These are phyloP conservation scores for Sarcoramphus papa DNA, from an alignment of 2,797 vertebrate species.

Conservation along the genomic window DNA sequence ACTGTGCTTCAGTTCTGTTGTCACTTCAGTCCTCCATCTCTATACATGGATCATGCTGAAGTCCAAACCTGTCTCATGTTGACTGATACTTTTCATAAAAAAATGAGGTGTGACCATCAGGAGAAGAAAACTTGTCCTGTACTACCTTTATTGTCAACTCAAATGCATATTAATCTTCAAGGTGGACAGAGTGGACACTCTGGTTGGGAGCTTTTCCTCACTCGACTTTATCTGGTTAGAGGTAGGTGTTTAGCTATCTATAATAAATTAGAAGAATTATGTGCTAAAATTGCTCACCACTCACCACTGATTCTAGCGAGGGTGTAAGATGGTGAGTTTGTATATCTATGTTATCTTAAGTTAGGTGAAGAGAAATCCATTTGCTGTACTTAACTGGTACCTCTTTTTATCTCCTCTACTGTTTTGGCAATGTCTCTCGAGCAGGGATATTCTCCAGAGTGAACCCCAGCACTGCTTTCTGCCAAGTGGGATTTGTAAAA, in stretches of 20 bases:
- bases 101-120: neutral
- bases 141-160: neutral
- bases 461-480: neutral
- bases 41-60: neutral
- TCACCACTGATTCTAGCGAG: neutral
- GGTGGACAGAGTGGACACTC: fast-evolving
- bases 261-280: neutral
- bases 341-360: fast-evolving
- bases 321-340: neutral
- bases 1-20: neutral
- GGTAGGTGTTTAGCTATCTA: fast-evolving
- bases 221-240: neutral
- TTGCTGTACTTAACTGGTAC: neutral
- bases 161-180: neutral
- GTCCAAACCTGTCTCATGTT: neutral
- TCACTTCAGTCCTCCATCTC: neutral
- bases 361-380: neutral
- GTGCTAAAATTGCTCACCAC: fast-evolving
- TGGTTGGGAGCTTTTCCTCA: neutral
- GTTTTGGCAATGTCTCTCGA: neutral
- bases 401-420: neutral
- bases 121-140: neutral
- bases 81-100: neutral
- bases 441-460: neutral
- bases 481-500: neutral